Evolutionary conservation across 2,797 vertebrate genomes (phyloP).

Genomic region (Macropus fuliginosus): DNA sequence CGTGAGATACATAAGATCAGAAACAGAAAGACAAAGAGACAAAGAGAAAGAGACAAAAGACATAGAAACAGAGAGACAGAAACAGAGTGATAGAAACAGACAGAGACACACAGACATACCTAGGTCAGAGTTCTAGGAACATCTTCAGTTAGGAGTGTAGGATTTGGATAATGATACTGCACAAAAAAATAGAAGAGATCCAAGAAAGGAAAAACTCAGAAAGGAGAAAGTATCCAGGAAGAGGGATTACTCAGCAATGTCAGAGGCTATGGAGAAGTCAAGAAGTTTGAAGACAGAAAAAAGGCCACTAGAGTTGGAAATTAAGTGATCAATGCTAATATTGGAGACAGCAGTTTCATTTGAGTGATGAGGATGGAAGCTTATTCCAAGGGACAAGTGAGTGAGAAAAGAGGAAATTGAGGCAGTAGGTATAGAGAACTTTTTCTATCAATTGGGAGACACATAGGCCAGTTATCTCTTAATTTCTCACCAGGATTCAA

Average conservation of each 20-base stretch:
- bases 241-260: background rate
- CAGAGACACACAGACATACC: background rate
- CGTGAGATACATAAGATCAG: background rate
- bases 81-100: background rate
- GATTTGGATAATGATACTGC: background rate
- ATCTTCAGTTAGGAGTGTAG: background rate
- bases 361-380: background rate
- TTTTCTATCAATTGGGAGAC: background rate
- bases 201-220: background rate
- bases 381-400: background rate
- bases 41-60: no score
- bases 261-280: background rate
- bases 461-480: background rate
- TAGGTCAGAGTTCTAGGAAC: background rate
- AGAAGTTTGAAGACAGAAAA: background rate
- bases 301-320: background rate
- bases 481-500: background rate
- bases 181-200: background rate
- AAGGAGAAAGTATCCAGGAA: background rate
- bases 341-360: background rate
- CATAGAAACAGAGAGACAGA: no score
- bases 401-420: background rate
- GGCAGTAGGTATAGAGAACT: background rate
- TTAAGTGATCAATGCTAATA: background rate
- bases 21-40: background rate